These are phyloP conservation scores for Aegotheles bennettii DNA, from an alignment of 2,113 vertebrate genomes.

Conservation along the genomic window DNA sequence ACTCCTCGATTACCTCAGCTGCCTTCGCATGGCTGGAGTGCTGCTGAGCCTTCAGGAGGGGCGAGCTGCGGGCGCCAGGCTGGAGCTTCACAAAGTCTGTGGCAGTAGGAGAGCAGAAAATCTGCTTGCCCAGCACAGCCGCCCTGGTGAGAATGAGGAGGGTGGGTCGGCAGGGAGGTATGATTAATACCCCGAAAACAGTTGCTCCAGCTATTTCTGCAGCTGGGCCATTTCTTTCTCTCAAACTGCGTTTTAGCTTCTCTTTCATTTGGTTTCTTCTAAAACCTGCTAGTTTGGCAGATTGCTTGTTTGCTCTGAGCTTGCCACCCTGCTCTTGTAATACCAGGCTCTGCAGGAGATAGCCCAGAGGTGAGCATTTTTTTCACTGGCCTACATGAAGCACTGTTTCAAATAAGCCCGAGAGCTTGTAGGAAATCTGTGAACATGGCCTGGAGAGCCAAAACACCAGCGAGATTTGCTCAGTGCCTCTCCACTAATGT, in stretches of 20 bases:
- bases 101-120: neutral
- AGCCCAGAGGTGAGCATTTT: neutral
- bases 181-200: neutral
- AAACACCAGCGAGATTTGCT: neutral
- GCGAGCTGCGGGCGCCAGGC: neutral
- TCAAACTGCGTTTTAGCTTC: neutral
- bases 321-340: neutral
- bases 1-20: conserved; percentile 39
- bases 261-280: neutral
- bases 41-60: neutral
- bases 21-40: neutral
- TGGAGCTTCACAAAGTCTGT: neutral
- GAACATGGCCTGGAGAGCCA: neutral
- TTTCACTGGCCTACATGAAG: neutral
- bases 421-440: neutral
- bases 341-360: neutral
- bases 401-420: neutral
- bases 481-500: neutral
- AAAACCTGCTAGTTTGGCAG: neutral
- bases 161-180: neutral
- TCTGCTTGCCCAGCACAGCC: conserved; percentile 13
- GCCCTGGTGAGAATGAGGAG: neutral
- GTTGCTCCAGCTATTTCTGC: neutral
- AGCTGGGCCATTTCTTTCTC: neutral
- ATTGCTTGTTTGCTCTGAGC: neutral